Conservation (phyloP, 1,140 invertebrate species). For the Rhizoglyphus robini region DNA sequence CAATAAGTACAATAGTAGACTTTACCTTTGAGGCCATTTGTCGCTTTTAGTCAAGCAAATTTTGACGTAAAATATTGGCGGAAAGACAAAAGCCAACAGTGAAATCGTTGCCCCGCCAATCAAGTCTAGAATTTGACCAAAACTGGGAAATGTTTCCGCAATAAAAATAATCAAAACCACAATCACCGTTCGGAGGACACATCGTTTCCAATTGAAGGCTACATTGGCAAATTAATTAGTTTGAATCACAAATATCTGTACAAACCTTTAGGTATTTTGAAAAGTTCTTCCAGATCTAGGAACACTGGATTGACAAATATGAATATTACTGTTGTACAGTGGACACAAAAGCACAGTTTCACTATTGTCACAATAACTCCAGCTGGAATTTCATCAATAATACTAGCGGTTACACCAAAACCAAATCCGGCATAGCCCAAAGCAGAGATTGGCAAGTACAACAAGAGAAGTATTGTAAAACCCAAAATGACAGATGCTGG, state of each 20-base stretch:
- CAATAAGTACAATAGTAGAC: too few relatives aligned
- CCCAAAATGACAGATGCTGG: conserved; percentile 39
- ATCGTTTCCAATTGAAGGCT: conserved; percentile 66
- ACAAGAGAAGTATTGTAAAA: conserved; percentile 39
- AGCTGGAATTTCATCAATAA: conserved; percentile 36
- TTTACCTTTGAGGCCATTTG: too few relatives aligned
- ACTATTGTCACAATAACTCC: conserved; percentile 34
- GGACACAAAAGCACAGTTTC: conserved; percentile 45
- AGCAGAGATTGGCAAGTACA: conserved; percentile 45
- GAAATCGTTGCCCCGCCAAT: conserved; percentile 71
- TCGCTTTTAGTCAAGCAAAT: neutral
- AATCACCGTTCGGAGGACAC: conserved; percentile 52
- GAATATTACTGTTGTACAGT: conserved; percentile 48
- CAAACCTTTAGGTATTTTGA: conserved; percentile 48
- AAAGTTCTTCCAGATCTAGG: conserved; percentile 53
- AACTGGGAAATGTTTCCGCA: conserved; percentile 64
- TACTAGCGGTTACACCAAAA: conserved; percentile 40
- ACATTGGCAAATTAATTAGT: too few relatives aligned
- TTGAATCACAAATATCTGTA: neutral
- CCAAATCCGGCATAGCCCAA: conserved; percentile 48
- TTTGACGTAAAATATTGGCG: conserved; percentile 48
- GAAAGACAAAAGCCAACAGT: conserved; percentile 67
- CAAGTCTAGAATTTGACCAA: conserved; percentile 74
- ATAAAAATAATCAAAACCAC: conserved; percentile 56
- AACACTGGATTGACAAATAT: conserved; percentile 51